Evolutionary conservation across 2,113 vertebrate species (phyloP).

Genomic region (Orycteropus afer): DNA sequence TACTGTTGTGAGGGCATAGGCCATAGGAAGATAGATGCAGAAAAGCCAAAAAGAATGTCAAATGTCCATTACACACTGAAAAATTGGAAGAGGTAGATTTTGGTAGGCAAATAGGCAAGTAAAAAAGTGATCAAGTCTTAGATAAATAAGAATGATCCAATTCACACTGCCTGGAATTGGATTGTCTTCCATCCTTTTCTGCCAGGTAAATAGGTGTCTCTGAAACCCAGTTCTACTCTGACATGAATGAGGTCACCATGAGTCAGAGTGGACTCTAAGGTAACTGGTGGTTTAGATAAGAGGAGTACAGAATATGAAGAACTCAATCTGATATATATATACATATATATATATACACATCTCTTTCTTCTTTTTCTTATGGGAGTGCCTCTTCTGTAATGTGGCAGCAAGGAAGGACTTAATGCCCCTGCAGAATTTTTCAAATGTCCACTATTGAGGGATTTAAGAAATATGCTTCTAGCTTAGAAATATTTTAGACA

Average conservation of each 20-base stretch:
- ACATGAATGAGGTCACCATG: not conserved
- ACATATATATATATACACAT: not conserved
- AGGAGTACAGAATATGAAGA: not conserved
- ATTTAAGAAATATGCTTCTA: not conserved
- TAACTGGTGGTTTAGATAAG: not conserved
- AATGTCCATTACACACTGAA: not conserved
- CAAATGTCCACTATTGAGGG: not conserved
- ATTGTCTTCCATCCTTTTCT: not conserved
- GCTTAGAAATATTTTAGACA: no score
- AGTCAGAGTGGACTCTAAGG: not conserved
- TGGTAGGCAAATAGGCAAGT: not conserved
- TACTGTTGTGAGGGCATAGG: not conserved
- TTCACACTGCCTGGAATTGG: not conserved
- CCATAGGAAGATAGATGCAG: not conserved
- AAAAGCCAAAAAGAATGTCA: not conserved
- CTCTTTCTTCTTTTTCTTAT: not conserved
- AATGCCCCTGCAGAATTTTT: not conserved
- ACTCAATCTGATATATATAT: not conserved
- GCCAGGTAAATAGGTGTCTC: not conserved
- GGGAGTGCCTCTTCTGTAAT: not conserved
- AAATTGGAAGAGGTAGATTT: not conserved
- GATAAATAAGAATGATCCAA: not conserved
- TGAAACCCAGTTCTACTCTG: not conserved
- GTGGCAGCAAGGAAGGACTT: not conserved
- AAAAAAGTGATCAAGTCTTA: not conserved